Evolutionary conservation across 1,140 invertebrate species (phyloP).

Genomic region (Pantala flavescens): DNA sequence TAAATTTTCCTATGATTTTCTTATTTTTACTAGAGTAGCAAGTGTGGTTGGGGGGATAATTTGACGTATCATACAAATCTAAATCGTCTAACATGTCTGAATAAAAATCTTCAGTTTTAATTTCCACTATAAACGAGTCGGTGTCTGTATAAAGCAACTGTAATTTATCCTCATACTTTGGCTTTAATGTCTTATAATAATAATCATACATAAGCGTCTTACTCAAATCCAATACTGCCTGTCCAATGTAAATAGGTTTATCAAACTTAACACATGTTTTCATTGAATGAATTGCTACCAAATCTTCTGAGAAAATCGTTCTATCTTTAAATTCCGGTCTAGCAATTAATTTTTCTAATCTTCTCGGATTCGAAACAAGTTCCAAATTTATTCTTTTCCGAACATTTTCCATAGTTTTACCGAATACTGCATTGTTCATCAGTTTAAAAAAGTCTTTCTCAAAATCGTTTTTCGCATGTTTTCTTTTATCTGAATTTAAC

Average conservation of each 20-base stretch:
- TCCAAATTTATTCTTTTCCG: no score
- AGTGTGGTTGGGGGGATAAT: not conserved
- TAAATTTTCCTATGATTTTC: slow-evolving; percentile 9
- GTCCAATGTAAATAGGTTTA: not conserved
- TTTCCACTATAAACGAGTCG: not conserved
- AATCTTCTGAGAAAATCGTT: no score
- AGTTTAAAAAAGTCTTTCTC: no score
- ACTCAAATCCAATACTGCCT: not conserved
- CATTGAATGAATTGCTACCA: slow-evolving; percentile 6
- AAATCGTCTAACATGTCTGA: not conserved
- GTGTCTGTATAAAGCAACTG: not conserved
- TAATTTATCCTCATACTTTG: not conserved
- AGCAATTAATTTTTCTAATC: no score
- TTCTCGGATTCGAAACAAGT: no score
- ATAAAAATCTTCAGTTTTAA: not conserved
- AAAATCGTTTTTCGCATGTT: no score
- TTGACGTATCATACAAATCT: not conserved
- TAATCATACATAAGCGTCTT: not conserved
- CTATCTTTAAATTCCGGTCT: no score
- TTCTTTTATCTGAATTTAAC: no score
- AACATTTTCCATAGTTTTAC: no score
- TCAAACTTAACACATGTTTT: not conserved
- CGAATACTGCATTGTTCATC: not conserved
- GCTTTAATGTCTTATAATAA: not conserved
- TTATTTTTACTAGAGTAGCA: not conserved